phyloP scores from a whole-genome alignment of 2,797 vertebrate genomes.

The Oreonectes daqikongensis region DNA sequence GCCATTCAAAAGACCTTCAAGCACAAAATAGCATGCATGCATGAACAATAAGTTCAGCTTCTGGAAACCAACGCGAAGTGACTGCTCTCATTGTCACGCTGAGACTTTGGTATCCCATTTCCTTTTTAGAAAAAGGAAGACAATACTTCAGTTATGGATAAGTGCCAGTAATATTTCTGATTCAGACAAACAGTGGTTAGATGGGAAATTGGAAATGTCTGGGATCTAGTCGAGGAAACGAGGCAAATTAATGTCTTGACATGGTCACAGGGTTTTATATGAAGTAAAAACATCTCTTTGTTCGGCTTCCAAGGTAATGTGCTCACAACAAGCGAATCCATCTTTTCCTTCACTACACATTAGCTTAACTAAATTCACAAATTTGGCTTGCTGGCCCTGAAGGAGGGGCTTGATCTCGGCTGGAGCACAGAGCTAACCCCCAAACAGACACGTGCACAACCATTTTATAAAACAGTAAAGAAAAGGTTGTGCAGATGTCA shows the following conservation, averaged over 20 bases:
- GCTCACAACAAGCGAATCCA: background rate
- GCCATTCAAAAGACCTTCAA: constrained; percentile 16
- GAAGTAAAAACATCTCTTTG: background rate
- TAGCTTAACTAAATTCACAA: background rate
- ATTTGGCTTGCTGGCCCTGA: background rate
- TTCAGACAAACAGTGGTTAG: background rate
- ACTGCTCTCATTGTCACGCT: constrained; percentile 25
- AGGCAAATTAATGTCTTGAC: constrained; percentile 18
- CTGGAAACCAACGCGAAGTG: constrained; percentile 16
- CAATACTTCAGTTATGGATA: constrained; percentile 18
- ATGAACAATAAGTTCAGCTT: constrained; percentile 30
- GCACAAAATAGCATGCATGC: constrained; percentile 20
- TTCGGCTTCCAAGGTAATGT: background rate
- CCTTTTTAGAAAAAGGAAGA: constrained; percentile 20
- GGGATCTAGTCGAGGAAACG: background rate
- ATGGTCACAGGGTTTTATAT: background rate
- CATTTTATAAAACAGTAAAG: background rate
- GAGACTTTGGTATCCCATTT: constrained; percentile 29
- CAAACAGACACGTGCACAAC: background rate
- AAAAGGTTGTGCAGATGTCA: background rate
- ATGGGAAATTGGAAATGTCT: constrained; percentile 17
- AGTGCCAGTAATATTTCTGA: constrained; percentile 7
- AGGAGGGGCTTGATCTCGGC: background rate
- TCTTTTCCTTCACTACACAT: background rate
- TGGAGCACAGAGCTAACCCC: background rate